Base-by-base conservation (phyloP, 1,140 invertebrate genomes). In the Cardiocondyla obscurior region DNA sequence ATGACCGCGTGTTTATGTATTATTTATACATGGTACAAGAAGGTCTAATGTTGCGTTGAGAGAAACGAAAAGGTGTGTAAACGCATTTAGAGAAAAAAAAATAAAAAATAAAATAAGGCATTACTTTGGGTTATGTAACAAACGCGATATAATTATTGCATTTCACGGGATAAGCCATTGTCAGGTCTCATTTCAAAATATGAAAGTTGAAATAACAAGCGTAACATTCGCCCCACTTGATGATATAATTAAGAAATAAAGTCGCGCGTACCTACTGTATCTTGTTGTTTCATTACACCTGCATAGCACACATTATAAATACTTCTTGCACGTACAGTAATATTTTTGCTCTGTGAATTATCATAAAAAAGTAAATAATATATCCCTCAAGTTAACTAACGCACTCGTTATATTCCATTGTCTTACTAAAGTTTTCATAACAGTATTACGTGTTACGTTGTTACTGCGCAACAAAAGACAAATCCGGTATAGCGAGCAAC, bases 1-100 rank as follows among this genome's bases (percentile, higher is more conserved):
- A 67, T 7, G 33, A 79, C 12, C 14, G 30, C 22, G 16, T 7
- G 30, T 25, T 51, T 51, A 49, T 76, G 44, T 16, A 76, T 76
- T 76, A 76, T 79, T 79, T 67, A 53, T 55, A 39, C 39, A 46
- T 36, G 69, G 69, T 79, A 79, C 69, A 79, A n/a, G 74, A 55
- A 36, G 10, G 7, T 12, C 33, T 67, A 69, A 55, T 67, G 33
- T 3, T 25, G n/a, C 14, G 62, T 30, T 16, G 33, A 53, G 46
- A 77, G 44, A 67, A 67, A 25, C 51, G 46, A 79, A 67, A 79
- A 69, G 67, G 65, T 53, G 16, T 25, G 33, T 46, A 25, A 60
- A 46, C 28, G 28, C n/a, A 12, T 53, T n/a, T n/a, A n/a, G n/a
- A n/a, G n/a, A n/a, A n/a, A n/a, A n/a, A n/a, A n/a, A n/a, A n/a